Percentiles rank a stretch among this genome's conserved stretches.
phyloP scores from a whole-genome alignment of 2,888 invertebrate genomes.

The Phaedon cochleariae region DNA sequence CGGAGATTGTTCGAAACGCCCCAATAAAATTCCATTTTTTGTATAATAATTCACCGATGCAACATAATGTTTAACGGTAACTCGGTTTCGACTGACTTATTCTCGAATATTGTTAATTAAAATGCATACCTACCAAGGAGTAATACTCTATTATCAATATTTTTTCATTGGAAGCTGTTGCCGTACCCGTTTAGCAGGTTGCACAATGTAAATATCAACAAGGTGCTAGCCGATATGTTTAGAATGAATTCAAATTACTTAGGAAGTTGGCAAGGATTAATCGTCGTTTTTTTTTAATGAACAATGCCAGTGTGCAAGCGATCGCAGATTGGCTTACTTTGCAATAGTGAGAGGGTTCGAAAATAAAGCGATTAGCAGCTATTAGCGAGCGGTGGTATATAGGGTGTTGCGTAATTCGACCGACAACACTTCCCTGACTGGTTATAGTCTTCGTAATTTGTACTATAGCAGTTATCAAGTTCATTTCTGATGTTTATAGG shows the following conservation, averaged over 20 bases:
- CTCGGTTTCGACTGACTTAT: neutral
- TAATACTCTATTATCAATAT: neutral
- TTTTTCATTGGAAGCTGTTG: conserved; percentile 1
- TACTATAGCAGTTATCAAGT: no score
- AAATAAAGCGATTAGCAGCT: neutral
- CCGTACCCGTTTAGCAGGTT: neutral
- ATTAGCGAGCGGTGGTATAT: no score
- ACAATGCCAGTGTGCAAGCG: neutral
- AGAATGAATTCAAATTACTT: neutral
- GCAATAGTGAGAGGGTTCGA: neutral
- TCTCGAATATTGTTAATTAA: neutral
- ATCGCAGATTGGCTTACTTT: no score
- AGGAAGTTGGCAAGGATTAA: neutral
- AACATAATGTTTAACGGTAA: neutral
- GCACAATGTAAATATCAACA: neutral
- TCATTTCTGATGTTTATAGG: no score
- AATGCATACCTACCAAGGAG: neutral
- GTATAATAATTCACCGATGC: conserved; percentile 6
- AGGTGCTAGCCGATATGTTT: neutral
- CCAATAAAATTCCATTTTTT: conserved; percentile 35
- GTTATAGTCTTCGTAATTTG: no score
- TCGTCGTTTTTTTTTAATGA: neutral
- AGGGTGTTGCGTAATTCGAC: no score
- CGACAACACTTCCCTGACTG: no score
- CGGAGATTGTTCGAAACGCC: conserved; percentile 24